phyloP scores from a whole-genome alignment of 2,888 invertebrate species.

The Ormyrus rosae region DNA sequence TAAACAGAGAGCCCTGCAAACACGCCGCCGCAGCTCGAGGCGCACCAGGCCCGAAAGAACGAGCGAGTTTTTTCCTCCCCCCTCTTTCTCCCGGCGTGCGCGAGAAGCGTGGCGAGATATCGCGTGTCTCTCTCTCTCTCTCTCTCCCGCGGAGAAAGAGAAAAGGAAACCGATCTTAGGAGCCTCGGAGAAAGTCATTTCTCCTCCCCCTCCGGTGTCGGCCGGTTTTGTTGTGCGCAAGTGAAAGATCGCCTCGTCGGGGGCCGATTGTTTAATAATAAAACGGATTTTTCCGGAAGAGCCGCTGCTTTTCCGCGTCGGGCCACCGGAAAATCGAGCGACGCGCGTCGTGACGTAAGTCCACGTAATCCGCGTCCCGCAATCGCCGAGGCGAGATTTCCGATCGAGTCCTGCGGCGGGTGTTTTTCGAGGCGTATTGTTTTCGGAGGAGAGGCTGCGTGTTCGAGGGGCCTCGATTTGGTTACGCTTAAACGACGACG shows the following conservation, averaged over 20 bases:
- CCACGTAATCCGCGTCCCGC: too few species aligned
- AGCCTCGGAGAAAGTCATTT: constrained; percentile 46
- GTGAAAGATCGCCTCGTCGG: constrained; percentile 14
- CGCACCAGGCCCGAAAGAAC: neutral
- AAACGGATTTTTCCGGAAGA: constrained; percentile 32
- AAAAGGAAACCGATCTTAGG: constrained; percentile 20
- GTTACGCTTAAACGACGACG: too few species aligned
- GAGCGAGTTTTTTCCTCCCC: constrained; percentile 7
- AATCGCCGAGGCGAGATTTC: too few species aligned
- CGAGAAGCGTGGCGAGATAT: constrained; percentile 42
- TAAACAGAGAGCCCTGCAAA: neutral
- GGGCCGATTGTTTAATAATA: constrained; percentile 7
- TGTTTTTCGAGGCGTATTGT: too few species aligned
- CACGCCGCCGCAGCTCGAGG: neutral
- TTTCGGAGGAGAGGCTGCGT: too few species aligned
- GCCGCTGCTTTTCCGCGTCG: neutral
- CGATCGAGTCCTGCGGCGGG: too few species aligned
- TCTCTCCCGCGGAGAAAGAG: constrained; percentile 10
- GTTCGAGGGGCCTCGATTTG: too few species aligned
- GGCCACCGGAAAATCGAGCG: too few species aligned
- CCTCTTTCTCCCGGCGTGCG: neutral
- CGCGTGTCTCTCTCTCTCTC: constrained; percentile 18
- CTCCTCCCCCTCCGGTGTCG: neutral
- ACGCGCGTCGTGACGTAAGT: too few species aligned
- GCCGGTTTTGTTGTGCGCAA: too few species aligned